Evolutionary conservation across 2,113 vertebrate genomes (phyloP), one percentile per base, ranked within the genome.

Genomic region (Capreolus pygargus): DNA sequence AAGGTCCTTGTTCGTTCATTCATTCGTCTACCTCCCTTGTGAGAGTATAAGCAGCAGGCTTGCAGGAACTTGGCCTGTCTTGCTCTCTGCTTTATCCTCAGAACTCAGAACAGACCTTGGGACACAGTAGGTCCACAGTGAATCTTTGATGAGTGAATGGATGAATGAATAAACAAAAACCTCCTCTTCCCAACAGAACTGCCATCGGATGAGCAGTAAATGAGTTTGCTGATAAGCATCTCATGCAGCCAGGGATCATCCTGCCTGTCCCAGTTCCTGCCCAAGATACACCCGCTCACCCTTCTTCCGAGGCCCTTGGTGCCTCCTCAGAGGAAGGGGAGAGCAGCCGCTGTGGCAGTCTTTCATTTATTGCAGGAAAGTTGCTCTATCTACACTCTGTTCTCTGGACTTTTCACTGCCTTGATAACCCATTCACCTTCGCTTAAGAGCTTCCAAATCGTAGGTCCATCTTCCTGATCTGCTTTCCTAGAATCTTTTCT

Each of bases 401-500:
- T 58, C 27, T 74, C 83, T 57, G 85, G 61, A 7, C 15, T 95
- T 67, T 86, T 89, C 19, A 17, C 81, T 60, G 82, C 64, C 70
- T 95, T 50, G 28, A 33, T 78, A 30, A 85, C 50, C 33, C 7
- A 0, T 9, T 79, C 39, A 30, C 70, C 88, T 83, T 93, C 85
- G 76, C 54, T 28, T 30, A 60, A 87, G 47, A 94, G 67, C 50
- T 67, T 94, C 86, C 67, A 85, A 90, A 25, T 70, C 27, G 1
- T 15, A 15, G 13, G 30, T 45, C 60, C 39, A n/a, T 47, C 64
- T 85, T 67, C 28, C 23, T 50, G 86, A n/a, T 43, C 19, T n/a
- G 6, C 45, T 87, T 60, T 97, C 97, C 94, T 97, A 89, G 97
- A 98, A 97, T 39, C 93, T 91, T 91, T 61, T 93, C 94, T 98